Evolutionary conservation across 2,797 vertebrate species (phyloP).

Genomic region (Cryptoblepharus egeriae): DNA sequence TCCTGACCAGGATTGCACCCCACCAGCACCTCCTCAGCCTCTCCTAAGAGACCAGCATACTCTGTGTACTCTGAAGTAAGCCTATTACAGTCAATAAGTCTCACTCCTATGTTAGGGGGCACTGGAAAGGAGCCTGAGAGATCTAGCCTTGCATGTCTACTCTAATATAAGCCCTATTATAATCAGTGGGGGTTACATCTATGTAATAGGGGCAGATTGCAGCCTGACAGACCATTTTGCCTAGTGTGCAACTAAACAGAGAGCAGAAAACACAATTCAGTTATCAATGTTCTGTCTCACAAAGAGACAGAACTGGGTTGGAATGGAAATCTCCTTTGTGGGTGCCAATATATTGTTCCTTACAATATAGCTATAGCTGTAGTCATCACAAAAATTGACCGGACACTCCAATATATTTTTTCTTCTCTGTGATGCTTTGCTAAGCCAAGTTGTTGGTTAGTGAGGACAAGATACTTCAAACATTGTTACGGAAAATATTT

Average conservation of each 20-base stretch:
- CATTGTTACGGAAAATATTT: slow-evolving; percentile 81
- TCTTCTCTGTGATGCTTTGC: slow-evolving; percentile 21
- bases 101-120: no score
- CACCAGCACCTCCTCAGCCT: no score
- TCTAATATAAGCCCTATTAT: no score
- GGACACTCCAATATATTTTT: neutral
- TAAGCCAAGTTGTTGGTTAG: slow-evolving; percentile 66
- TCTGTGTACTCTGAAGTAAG: no score
- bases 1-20: no score
- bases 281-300: neutral
- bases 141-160: no score
- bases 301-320: neutral
- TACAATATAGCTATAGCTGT: fast-evolving
- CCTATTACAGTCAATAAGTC: no score
- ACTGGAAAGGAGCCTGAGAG: no score
- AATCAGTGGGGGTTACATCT: no score
- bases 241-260: neutral
- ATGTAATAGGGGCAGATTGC: no score
- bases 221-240: neutral
- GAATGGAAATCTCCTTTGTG: neutral
- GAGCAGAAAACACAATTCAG: neutral
- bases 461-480: slow-evolving; percentile 84
- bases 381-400: neutral
- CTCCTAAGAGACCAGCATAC: no score
- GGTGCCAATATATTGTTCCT: neutral